These are phyloP conservation scores for Colinus virginianus DNA, from an alignment of 2,113 vertebrate species.

Conservation along the genomic window DNA sequence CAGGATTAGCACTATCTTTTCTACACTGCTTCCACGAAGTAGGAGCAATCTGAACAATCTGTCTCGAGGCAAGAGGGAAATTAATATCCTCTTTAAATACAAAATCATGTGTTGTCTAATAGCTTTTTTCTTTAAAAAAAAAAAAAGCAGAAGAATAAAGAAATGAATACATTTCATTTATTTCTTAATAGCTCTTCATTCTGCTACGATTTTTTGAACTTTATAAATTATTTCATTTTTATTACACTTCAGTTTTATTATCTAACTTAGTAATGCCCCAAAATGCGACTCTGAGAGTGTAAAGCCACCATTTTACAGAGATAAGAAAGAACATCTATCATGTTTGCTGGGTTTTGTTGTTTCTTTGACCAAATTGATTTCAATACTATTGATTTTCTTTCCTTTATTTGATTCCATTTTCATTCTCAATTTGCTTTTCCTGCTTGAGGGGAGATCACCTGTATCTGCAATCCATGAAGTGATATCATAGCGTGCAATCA, in stretches of 20 bases:
- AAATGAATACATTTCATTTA: background rate
- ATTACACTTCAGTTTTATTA: background rate
- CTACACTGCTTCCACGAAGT: background rate
- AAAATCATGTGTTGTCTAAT: background rate
- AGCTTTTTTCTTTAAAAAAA: background rate
- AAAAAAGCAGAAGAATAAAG: background rate
- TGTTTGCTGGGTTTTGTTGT: background rate
- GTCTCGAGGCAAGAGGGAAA: background rate
- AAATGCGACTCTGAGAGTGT: background rate
- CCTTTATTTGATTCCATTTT: background rate
- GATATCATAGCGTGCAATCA: rapidly evolving
- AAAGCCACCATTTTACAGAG: background rate
- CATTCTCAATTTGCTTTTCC: background rate
- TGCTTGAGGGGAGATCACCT: background rate
- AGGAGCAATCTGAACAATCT: background rate
- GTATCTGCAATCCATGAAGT: background rate
- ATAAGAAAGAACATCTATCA: background rate
- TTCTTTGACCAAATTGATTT: background rate
- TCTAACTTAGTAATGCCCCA: background rate
- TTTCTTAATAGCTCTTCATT: background rate
- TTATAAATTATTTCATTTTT: background rate
- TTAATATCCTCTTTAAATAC: background rate
- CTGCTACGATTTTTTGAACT: background rate
- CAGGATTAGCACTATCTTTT: background rate
- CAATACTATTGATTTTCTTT: background rate